phyloP scores from a whole-genome alignment of 2,113 vertebrate species.

The Phycodurus eques region DNA sequence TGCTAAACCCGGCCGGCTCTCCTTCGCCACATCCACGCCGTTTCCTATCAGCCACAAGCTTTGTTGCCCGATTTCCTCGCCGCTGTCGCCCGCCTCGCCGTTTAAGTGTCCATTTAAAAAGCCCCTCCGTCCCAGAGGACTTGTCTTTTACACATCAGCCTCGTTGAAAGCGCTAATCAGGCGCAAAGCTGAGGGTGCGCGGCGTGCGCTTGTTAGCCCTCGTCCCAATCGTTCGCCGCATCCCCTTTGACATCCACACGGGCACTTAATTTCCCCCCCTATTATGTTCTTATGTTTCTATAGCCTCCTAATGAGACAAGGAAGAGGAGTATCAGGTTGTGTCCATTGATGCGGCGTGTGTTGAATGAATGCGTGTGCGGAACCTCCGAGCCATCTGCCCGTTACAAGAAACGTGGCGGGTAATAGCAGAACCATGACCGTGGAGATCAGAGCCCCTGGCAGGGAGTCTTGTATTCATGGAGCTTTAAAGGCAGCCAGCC shows the following conservation, averaged over 20 bases:
- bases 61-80: constrained; percentile 19
- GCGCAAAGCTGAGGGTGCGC: constrained; percentile 58
- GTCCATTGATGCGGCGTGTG: constrained; percentile 67
- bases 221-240: constrained; percentile 56
- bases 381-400: constrained; percentile 69
- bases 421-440: constrained; percentile 73
- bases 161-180: constrained; percentile 63
- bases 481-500: constrained; percentile 65
- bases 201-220: constrained; percentile 63
- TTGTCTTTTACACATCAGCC: constrained; percentile 72
- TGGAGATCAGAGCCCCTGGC: constrained; percentile 61
- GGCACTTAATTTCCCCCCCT: constrained; percentile 71
- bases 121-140: constrained; percentile 54
- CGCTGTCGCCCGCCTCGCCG: constrained; percentile 49
- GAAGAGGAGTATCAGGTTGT: constrained; percentile 71
- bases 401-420: constrained; percentile 56
- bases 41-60: constrained; percentile 15
- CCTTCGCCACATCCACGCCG: constrained; percentile 18
- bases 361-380: constrained; percentile 61
- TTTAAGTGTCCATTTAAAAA: constrained; percentile 69
- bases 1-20: constrained; percentile 29
- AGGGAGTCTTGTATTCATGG: constrained; percentile 72
- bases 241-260: constrained; percentile 67
- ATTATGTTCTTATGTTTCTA: constrained; percentile 75
- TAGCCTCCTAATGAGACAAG: constrained; percentile 74